phyloP scores from a whole-genome alignment of 2,888 invertebrate species.

The Leistus spinibarbis region DNA sequence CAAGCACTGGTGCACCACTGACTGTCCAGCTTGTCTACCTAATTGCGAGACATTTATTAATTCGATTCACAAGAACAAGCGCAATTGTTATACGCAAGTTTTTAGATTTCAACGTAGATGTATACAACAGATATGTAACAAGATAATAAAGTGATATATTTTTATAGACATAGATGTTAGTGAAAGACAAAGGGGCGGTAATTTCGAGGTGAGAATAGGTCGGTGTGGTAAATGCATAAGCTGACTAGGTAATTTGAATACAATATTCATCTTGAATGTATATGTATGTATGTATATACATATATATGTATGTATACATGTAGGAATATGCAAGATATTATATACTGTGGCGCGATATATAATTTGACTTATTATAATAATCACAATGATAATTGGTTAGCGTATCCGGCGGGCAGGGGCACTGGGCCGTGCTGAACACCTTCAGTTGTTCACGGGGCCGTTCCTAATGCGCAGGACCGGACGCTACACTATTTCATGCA shows the following conservation, averaged over 20 bases:
- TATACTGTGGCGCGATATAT: slow-evolving; percentile 1
- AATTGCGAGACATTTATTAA: no score
- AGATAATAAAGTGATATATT: no score
- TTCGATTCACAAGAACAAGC: no score
- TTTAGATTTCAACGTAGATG: no score
- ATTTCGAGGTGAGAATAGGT: background rate
- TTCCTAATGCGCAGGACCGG: background rate
- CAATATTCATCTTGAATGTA: slow-evolving; percentile 25
- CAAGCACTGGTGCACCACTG: no score
- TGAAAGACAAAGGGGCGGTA: no score
- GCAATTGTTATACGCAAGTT: no score
- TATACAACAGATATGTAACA: no score
- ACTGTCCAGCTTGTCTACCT: no score
- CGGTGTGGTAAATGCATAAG: background rate
- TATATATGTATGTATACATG: background rate
- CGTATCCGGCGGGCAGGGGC: slow-evolving; percentile 24
- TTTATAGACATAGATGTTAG: no score
- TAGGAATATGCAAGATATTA: background rate
- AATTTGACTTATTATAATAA: slow-evolving; percentile 37
- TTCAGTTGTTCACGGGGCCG: slow-evolving; percentile 1
- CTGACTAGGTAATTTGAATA: slow-evolving; percentile 28
- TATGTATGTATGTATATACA: background rate
- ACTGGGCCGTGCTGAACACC: slow-evolving; percentile 22
- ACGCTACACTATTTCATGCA: background rate
- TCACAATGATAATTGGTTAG: slow-evolving; percentile 35